Evolutionary conservation across 2,888 invertebrate species (phyloP).

Genomic region (Drosophila suboccidentalis): DNA sequence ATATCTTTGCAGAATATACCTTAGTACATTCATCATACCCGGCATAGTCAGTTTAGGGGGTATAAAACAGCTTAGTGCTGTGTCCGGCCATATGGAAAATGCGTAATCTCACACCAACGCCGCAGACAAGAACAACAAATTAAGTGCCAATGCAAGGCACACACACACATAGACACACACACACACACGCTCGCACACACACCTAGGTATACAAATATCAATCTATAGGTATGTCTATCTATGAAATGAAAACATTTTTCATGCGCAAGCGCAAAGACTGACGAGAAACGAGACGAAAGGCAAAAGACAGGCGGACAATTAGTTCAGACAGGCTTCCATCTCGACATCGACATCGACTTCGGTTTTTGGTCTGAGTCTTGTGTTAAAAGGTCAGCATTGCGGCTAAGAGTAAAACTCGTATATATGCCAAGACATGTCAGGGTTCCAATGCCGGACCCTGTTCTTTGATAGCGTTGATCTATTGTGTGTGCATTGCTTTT

Average conservation of each 20-base stretch:
- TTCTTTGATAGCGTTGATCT: conserved; percentile 77
- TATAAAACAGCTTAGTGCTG: conserved; percentile 32
- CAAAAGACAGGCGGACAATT: conserved; percentile 66
- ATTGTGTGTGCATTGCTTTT: conserved; percentile 69
- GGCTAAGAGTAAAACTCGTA: conserved; percentile 44
- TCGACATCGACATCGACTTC: conserved; percentile 9
- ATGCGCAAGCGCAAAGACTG: conserved; percentile 69
- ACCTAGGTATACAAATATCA: conserved; percentile 56
- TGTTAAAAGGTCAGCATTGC: conserved; percentile 75
- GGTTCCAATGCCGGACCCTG: conserved; percentile 24
- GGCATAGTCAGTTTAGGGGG: conserved; percentile 14
- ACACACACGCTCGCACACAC: conserved; percentile 22
- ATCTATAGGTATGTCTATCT: conserved; percentile 61
- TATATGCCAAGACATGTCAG: conserved; percentile 12
- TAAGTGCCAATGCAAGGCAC: conserved; percentile 69
- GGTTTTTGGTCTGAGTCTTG: conserved; percentile 32
- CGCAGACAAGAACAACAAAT: conserved; percentile 72
- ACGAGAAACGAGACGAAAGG: conserved; percentile 46
- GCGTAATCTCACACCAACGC: conserved; percentile 75
- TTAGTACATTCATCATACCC: no score
- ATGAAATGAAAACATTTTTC: conserved; percentile 75
- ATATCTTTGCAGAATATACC: neutral
- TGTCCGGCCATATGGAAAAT: conserved; percentile 57
- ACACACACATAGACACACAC: conserved; percentile 26
- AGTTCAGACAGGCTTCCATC: conserved; percentile 79